These are phyloP conservation scores for Steinernema carpocapsae DNA, from an alignment of 2,888 invertebrate genomes.

Conservation along the genomic window DNA sequence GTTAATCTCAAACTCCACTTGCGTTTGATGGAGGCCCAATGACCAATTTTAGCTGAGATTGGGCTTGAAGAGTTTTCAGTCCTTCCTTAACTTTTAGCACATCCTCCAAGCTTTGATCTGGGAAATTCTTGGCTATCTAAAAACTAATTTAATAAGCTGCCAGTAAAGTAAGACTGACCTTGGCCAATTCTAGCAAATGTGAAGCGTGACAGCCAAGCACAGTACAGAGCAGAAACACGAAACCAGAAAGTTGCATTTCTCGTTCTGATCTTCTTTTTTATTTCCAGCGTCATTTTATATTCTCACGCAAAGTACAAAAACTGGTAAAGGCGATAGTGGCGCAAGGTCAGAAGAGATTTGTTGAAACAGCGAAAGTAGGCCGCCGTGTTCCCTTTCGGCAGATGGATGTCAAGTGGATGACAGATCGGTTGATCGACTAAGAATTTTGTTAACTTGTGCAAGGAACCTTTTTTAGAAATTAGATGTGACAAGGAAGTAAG, in stretches of 20 bases:
- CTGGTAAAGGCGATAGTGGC: background rate
- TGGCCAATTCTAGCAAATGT: background rate
- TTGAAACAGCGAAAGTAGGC: conserved; percentile 33
- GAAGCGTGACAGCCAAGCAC: background rate
- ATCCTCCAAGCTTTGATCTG: background rate
- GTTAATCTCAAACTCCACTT: background rate
- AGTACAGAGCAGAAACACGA: background rate
- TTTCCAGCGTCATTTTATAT: background rate
- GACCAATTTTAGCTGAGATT: background rate
- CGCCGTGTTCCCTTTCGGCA: background rate
- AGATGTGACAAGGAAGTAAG: no score
- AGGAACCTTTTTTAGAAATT: no score
- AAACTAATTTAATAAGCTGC: background rate
- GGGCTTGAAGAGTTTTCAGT: conserved; percentile 8
- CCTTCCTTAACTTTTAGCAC: conserved; percentile 11
- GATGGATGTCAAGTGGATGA: conserved; percentile 3
- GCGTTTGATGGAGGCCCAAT: no score
- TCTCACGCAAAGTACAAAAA: background rate
- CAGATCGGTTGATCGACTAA: no score
- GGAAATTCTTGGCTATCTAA: conserved; percentile 15
- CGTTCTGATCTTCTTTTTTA: background rate
- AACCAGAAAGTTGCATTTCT: background rate
- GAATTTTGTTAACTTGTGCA: no score
- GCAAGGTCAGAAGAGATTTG: background rate
- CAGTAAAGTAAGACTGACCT: background rate